A percentile compares a stretch with the other conserved stretches of the same genome.
phyloP scores from a whole-genome alignment of 2,113 vertebrate genomes.

The Seriola rivoliana region DNA sequence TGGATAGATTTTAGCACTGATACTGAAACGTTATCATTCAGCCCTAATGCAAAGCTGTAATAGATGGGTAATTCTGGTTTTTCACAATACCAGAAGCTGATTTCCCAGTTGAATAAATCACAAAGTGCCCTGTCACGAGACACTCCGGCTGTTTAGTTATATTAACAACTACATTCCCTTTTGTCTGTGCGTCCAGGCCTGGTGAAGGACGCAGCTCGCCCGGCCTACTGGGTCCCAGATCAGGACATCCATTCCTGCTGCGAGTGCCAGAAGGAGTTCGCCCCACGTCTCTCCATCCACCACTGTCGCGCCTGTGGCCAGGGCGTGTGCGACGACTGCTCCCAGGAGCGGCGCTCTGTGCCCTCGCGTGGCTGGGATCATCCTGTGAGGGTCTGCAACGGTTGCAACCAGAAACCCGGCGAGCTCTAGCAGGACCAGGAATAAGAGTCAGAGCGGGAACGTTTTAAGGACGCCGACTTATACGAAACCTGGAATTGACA shows the following conservation, averaged over 20 bases:
- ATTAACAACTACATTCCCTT: neutral
- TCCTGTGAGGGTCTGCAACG: slow-evolving; percentile 94
- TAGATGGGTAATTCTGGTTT: neutral
- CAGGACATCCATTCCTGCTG: slow-evolving; percentile 95
- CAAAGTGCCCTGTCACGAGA: neutral
- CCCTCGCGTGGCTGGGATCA: slow-evolving; percentile 98
- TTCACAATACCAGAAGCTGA: too few species aligned
- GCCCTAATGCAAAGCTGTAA: neutral
- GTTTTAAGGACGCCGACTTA: neutral
- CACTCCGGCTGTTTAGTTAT: neutral
- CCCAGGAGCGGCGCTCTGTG: slow-evolving; percentile 91
- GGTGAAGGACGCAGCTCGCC: slow-evolving; percentile 95
- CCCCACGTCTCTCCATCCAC: slow-evolving; percentile 93
- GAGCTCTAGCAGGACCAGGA: slow-evolving; percentile 90
- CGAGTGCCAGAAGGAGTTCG: slow-evolving; percentile 94
- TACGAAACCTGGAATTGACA: slow-evolving; percentile 36
- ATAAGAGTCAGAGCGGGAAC: accelerated
- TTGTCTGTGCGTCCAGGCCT: slow-evolving; percentile 84
- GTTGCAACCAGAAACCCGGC: slow-evolving; percentile 95
- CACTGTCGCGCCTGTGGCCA: slow-evolving; percentile 98
- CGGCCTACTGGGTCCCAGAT: slow-evolving; percentile 98
- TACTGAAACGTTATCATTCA: too few species aligned
- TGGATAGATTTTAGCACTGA: too few species aligned
- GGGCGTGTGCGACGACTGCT: slow-evolving; percentile 96
- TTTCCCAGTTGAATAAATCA: too few species aligned